Base-by-base conservation (phyloP, 1,140 invertebrate genomes). In the Neuroterus valhalla region DNA sequence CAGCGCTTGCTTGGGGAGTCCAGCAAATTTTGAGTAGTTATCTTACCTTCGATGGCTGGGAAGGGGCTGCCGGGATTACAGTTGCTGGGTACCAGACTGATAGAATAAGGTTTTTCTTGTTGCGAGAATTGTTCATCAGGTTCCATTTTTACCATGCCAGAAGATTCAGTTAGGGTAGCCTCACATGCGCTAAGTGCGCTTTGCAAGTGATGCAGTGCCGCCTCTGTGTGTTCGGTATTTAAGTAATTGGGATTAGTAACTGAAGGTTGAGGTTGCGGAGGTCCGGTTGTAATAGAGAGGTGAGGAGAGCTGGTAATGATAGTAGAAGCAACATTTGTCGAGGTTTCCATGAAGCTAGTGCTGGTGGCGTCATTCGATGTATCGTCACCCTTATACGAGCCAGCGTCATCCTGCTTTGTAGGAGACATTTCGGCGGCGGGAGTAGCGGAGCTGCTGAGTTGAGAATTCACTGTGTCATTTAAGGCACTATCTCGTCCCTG, bases 131-230 rank as follows among this genome's bases (percentile, higher is more conserved):
- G 88, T 42, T 90, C 89, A 55, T 90, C 89, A 0, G 89, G 89
- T 71, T 90, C 89, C 87, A 90, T 88, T 68, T 90, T 90, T 5
- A 90, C 89, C 85, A 88, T 85, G 14, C 89, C 89, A 21, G 75
- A 83, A 5, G 88, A 85, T 71, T 90, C 89, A 3, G 89, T 89
- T 15, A 90, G 78, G 23, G 89, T 90, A 0, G 89, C 89, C 71
- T 90, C 89, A 76, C 88, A 90, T 15, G 88, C 85, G 52, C 85
- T 90, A 1, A 90, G 80, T 6, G 89, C 89, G 68, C 89, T 89
- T 62, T 90, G 88, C 62, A 90, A 80, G 76, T 90, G 87, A 31
- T 90, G 89, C 3, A 90, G 76, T 23, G 89, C 89, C 71, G 89
- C 89, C 71, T 90, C 89, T 62, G 85, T 88, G 69, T 89, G 88